Base-by-base conservation (phyloP, 2,113 vertebrate genomes). In the Percopsis transmontana region DNA sequence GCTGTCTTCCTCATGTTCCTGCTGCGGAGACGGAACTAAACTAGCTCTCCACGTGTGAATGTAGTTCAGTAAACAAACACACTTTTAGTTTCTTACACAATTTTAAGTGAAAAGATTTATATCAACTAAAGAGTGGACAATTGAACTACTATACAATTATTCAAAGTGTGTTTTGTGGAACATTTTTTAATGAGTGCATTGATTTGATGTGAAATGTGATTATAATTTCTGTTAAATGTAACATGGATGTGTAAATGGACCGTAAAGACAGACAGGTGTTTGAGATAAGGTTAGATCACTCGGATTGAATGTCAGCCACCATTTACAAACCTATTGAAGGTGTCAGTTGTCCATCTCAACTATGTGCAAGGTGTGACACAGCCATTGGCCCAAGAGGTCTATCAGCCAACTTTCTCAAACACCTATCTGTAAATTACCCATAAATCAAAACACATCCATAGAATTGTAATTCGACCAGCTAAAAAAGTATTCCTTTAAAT, bases 1-100 rank as follows among this genome's bases (percentile, higher is more conserved):
- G 93, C 95, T 0, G 70, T 96, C 50, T 93, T 99, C 19, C 90
- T 97, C 1, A 92, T 92, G 90, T 87, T 96, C 63, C 93, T 95
- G 67, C 91, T 97, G 51, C 87, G 85, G 70, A 89, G 89, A 53
- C 88, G 83, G 1, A 83, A 78, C 81, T 97, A 92, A 81, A 72
- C 62, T 41, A 51, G n/a, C 47, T 8, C 42, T 65, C 20, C 1
- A 10, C 19, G 48, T 39, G 56, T 80, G 62, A 13, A 20, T 82
- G 70, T 59, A 77, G n/a, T 45, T 18, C 11, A 24, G 16, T 1
- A 14, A 15, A 7, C 20, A 27, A 14, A n/a, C 41, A 60, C 20
- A 60, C 18, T 13, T 39, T 13, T 2, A 42, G 6, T 11, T 18
- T 5, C 39, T 18, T n/a, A 56, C 56, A 68, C 14, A 44, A 33